Evolutionary conservation across 2,888 invertebrate genomes (phyloP).

Genomic region (Oeneis ivallda): DNA sequence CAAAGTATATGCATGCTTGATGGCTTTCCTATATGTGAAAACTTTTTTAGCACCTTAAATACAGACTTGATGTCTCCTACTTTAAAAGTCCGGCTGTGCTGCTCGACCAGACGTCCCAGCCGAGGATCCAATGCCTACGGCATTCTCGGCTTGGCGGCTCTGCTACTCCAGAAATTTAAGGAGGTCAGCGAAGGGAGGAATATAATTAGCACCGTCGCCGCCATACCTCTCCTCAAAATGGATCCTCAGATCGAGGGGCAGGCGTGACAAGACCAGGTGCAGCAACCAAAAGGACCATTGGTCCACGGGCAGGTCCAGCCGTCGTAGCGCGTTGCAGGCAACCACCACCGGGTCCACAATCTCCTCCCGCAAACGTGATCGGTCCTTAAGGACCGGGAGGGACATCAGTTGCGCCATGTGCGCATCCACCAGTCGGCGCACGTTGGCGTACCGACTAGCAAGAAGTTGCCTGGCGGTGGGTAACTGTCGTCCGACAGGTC

Average conservation of each 20-base stretch:
- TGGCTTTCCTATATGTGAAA: no score
- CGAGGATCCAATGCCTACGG: not conserved
- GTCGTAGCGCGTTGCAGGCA: not conserved
- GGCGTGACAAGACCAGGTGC: not conserved
- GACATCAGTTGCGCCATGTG: not conserved
- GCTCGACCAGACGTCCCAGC: not conserved
- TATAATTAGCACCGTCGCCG: not conserved
- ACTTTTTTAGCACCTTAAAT: no score
- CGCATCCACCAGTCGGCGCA: not conserved
- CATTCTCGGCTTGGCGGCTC: not conserved
- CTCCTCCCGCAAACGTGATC: not conserved
- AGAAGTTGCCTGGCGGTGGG: not conserved
- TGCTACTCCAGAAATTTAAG: not conserved
- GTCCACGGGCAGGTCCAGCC: not conserved
- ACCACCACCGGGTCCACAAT: not conserved
- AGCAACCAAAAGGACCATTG: no score
- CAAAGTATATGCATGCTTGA: no score
- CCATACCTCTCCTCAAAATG: slow-evolving; percentile 8
- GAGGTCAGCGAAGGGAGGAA: not conserved
- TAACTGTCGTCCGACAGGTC: no score
- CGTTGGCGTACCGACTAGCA: not conserved
- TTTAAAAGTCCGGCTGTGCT: not conserved
- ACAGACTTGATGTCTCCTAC: no score
- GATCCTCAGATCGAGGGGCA: not conserved
- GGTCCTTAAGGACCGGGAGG: not conserved